Base-by-base conservation (phyloP, 1,140 invertebrate genomes). In the Lucilia sericata region DNA sequence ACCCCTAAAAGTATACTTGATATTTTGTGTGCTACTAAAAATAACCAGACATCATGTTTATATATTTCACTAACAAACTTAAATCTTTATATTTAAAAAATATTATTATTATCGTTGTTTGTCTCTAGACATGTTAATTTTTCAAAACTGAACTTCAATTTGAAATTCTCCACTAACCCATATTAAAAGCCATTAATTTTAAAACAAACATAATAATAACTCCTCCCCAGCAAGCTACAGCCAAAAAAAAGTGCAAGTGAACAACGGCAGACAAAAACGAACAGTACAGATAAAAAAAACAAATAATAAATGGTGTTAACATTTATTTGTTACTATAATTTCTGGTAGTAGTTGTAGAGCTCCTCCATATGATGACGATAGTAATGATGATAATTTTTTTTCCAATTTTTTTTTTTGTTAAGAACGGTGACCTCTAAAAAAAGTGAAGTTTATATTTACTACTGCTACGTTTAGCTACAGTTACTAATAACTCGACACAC, bases 401-500 rank as follows among this genome's bases (percentile, higher is more conserved):
- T 2, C 4, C 10, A 7, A n/a, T 10, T 55, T 55, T 55, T 55
- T 55, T 55, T 13, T 55, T 13, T 55, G 51, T 55, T 55, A 55
- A 55, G n/a, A 19, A 70, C 65, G 65, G n/a, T 78, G 76, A 80
- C 76, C 76, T 80, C 42, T 80, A 80, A 80, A 80, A 30, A 80
- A 80, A 80, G 42, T 80, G 42, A 80, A 80, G 42, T 80, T 80
- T 19, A 47, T 25, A 70, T 70, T 70, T 70, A 70, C 65, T 70
- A 70, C 65, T 70, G 21, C 65, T 10, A 70, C 60, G 13, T 12
- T 5, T 42, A 42, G 42, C 42, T 14, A 60, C 10, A 14, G 14
- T 70, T n/a, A 21, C 65, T 70, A 70, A 70, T 70, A 70, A 70
- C 65, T 70, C 84, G 84, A 89, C 88, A 87, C 88, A 36, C 75